Base-by-base conservation (phyloP, 1,140 invertebrate genomes). In the Zophobas atratus region DNA sequence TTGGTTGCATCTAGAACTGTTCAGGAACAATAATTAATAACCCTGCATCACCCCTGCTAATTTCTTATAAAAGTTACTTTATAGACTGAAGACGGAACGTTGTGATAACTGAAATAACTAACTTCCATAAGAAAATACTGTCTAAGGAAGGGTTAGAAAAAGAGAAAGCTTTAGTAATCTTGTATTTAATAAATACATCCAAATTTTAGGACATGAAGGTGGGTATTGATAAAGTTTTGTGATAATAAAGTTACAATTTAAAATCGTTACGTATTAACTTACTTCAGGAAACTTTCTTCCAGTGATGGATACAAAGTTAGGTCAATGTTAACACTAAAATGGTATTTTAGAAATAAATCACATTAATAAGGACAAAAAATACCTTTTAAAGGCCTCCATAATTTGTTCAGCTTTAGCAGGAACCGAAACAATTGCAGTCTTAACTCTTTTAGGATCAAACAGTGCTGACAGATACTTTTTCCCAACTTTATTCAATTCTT, bases 401-500 rank as follows among this genome's bases (percentile, higher is more conserved):
- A 94, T 88, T 84, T 94, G 92, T 20, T 89, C 84, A 48, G 92
- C 90, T 87, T 95, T 95, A 56, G 90, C 88, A n/a, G 94, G 92
- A 85, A 94, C 92, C 84, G 94, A 96, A 38, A 94, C 92, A 70
- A 96, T 86, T 48, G 92, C 90, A 49, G 92, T 91, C 82, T 91
- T 91, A 49, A 90, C 88, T 48, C 86, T 81, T 8, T 87, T 85
- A 3, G 90, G 85, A 83, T 93, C 87, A 82, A 93, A 93, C 43
- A 97, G 84, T 34, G 90, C 87, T 1, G 89, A 87, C 33, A 97
- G 87, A 87, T 96, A 96, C 81, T 90, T 90, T 34, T 87, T 83
- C 2, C 92, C 94, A 53, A 95, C 91, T 70, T 88, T 86, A 70
- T 88, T 88, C 79, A 95, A 87, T 81, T 94, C 91, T 0, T 89